phyloP scores from a whole-genome alignment of 2,797 vertebrate genomes.

The Discoglossus pictus region DNA sequence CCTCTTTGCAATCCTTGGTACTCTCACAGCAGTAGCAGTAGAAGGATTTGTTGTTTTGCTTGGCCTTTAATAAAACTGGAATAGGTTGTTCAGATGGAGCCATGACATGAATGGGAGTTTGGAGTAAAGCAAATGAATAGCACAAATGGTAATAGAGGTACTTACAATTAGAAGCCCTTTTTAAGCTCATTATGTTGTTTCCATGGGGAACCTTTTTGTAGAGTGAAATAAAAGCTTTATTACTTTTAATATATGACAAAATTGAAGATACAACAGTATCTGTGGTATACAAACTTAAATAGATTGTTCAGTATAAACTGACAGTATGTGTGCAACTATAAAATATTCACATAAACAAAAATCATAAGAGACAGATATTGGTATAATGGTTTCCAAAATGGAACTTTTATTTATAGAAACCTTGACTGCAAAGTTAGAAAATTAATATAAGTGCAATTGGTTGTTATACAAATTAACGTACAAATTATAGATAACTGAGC shows the following conservation, averaged over 20 bases:
- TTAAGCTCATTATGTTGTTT: conserved; percentile 63
- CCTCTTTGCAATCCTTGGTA: conserved; percentile 8
- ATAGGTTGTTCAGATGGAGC: conserved; percentile 46
- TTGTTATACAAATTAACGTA: too few species aligned
- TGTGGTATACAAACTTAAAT: conserved; percentile 23
- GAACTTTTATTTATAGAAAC: too few species aligned
- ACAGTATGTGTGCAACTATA: not conserved
- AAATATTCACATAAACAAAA: not conserved
- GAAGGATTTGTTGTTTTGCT: conserved; percentile 29
- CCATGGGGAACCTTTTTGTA: conserved; percentile 66
- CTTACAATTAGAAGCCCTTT: conserved; percentile 54
- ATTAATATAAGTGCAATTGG: too few species aligned
- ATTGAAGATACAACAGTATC: conserved; percentile 14
- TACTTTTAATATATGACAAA: conserved; percentile 18
- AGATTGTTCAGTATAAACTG: not conserved
- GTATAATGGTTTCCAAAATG: too few species aligned
- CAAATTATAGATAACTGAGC: too few species aligned
- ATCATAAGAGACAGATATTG: not conserved
- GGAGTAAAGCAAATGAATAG: conserved; percentile 53
- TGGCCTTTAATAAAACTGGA: conserved; percentile 48
- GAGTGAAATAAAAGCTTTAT: conserved; percentile 47
- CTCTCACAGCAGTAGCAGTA: conserved; percentile 10
- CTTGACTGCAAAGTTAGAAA: too few species aligned
- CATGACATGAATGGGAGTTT: conserved; percentile 33
- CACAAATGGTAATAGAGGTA: conserved; percentile 58